Conservation (phyloP, 2,888 invertebrate species). For the Agrotis segetum region DNA sequence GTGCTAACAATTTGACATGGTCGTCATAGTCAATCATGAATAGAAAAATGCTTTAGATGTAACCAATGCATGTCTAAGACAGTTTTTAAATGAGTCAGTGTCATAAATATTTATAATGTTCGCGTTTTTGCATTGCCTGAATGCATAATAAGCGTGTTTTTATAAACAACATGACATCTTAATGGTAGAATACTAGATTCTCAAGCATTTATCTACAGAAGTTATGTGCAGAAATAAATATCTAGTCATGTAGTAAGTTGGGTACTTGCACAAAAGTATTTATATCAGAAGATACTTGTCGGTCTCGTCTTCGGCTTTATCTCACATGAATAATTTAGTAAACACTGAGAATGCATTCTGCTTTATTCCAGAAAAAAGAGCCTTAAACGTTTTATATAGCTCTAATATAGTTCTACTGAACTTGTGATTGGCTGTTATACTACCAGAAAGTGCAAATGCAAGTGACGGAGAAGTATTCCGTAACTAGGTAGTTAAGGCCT, state of each 20-base stretch:
- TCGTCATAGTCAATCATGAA: not conserved
- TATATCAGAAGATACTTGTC: conserved; percentile 63
- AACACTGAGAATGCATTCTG: conserved; percentile 66
- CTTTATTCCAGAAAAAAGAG: conserved; percentile 64
- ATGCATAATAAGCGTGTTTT: not conserved
- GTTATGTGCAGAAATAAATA: conserved; percentile 19
- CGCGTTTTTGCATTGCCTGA: not conserved
- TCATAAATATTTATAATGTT: no score
- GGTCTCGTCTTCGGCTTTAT: conserved; percentile 66
- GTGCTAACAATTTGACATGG: not conserved
- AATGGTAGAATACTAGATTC: conserved; percentile 2
- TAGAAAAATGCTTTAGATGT: not conserved
- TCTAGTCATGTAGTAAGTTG: conserved; percentile 7
- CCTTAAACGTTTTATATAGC: conserved; percentile 32
- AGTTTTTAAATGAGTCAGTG: not conserved
- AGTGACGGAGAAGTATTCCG: conserved; percentile 7
- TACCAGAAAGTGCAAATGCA: conserved; percentile 20
- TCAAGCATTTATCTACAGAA: conserved; percentile 7
- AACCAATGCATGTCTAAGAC: not conserved
- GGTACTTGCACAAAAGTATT: conserved; percentile 37
- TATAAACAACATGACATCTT: not conserved
- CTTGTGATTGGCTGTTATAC: conserved; percentile 10
- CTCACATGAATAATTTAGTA: conserved; percentile 73
- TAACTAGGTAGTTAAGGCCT: not conserved
- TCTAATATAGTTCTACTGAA: conserved; percentile 37